Base-by-base conservation (phyloP, 2,888 invertebrate genomes). In the Blastobasis lacticolella region DNA sequence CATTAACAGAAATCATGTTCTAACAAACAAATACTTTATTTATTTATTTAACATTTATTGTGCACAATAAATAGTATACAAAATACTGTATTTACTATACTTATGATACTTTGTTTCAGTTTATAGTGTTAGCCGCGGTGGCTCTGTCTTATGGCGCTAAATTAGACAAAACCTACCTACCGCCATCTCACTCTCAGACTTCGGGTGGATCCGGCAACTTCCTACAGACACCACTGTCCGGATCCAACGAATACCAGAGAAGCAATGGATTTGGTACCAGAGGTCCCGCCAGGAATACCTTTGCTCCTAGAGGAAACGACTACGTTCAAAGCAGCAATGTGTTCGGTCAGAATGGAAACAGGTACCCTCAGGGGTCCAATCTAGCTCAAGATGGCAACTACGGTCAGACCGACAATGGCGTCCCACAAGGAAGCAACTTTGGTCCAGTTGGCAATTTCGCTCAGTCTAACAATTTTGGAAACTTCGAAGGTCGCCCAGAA, bases 141-240 rank as follows among this genome's bases (percentile, higher is more conserved):
- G 67, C 78, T 52, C 63, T 74, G 58, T 67, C 79, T 53, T 70
- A 69, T 55, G 81, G 73, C 43, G 86, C 75, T 44, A 84, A 86
- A 66, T 59, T 87, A 58, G 81, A 84, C 67, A 77, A 71, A 50
- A 74, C 73, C 37, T 87, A 87, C 57, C 75, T 88, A 5, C 87
- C 87, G 47, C 86, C 86, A 10, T 62, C 73, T 10, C 63, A 69
- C 52, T 75, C 78, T 7, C 60, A 54, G 50, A 62, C 71, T 9
- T 73, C 83, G 23, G 78, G 75, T 10, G 83, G 80, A 43, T 71
- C 75, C 0, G 73, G 66, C n/a, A 68, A 59, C 57, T 71, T 81
- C 62, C 71, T 81, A 6, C 71, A 77, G 57, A 61, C 78, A 0
- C 81, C 82, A 1, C 47, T 68, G 40, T 53, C 64, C 8, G 64